Conservation (phyloP, 2,888 invertebrate genomes). For the Drosophila acutilabella region DNA sequence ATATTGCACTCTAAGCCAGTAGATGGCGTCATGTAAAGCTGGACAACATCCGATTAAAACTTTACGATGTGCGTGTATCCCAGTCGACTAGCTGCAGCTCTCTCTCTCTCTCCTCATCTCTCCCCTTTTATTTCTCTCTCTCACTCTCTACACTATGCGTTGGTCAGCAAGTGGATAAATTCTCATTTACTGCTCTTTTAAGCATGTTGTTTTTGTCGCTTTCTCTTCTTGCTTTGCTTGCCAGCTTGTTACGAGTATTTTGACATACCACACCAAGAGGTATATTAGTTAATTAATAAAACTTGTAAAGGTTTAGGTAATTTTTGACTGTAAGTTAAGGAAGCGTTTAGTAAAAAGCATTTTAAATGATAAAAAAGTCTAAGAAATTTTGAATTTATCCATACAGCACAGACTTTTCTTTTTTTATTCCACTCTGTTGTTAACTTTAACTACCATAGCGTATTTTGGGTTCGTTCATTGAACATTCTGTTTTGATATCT, state of each 20-base stretch:
- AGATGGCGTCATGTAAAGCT: conserved; percentile 81
- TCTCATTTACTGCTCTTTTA: conserved; percentile 82
- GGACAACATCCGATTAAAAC: conserved; percentile 81
- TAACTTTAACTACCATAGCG: not conserved
- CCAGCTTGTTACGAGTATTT: conserved; percentile 40
- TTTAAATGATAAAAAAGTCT: too few relatives aligned
- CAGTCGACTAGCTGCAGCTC: conserved; percentile 20
- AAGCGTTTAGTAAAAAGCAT: too few relatives aligned
- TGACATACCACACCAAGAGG: not conserved
- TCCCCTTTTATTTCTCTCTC: not conserved
- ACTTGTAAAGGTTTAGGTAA: not conserved
- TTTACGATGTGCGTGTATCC: conserved; percentile 79
- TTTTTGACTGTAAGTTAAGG: too few relatives aligned
- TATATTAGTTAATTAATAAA: not conserved
- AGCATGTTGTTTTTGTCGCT: conserved; percentile 76
- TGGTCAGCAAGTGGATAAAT: conserved; percentile 80
- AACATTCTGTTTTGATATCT: conserved; percentile 13
- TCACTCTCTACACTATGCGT: conserved; percentile 11
- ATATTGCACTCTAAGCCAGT: conserved; percentile 82
- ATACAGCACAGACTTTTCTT: too few relatives aligned
- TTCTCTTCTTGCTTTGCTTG: conserved; percentile 46
- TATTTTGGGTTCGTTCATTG: conserved; percentile 3
- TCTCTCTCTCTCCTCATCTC: conserved; percentile 15
- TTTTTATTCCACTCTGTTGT: too few relatives aligned
- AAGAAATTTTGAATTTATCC: too few relatives aligned